A percentile compares a stretch with the other conserved stretches of the same genome.
phyloP scores from a whole-genome alignment of 2,113 vertebrate genomes.

The Galeopterus variegatus region DNA sequence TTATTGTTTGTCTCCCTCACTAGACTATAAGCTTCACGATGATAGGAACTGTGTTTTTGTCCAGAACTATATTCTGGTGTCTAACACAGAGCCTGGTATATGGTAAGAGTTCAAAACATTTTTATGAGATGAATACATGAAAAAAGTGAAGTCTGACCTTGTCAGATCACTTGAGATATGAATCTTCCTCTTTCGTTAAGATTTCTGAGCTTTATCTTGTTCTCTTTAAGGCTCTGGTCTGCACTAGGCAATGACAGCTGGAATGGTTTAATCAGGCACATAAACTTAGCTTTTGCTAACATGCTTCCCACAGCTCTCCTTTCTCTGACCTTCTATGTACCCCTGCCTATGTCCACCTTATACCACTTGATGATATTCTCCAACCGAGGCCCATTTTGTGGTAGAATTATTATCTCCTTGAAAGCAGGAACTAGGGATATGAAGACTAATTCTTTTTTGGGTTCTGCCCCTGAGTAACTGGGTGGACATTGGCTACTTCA shows the following conservation, averaged over 20 bases:
- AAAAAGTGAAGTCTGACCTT: background rate
- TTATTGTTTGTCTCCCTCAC: background rate
- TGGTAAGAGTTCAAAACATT: background rate
- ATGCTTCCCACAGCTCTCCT: background rate
- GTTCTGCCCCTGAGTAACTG: background rate
- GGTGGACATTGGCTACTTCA: background rate
- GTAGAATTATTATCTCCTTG: background rate
- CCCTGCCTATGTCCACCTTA: background rate
- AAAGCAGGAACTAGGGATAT: background rate
- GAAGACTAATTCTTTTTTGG: background rate
- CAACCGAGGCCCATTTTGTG: background rate
- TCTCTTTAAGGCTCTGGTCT: background rate
- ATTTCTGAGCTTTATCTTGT: background rate
- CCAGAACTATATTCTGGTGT: background rate
- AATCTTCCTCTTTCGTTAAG: background rate
- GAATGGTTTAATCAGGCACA: background rate
- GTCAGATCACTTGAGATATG: background rate
- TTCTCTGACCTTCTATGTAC: background rate
- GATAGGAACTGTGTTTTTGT: background rate
- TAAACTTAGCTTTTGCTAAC: background rate
- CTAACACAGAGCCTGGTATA: background rate
- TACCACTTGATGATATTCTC: background rate
- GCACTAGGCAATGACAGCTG: rapidly evolving
- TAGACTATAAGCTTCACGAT: background rate
- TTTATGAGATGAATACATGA: background rate